Evolutionary conservation across 2,888 invertebrate genomes (phyloP).

Genomic region (Macaria notata): DNA sequence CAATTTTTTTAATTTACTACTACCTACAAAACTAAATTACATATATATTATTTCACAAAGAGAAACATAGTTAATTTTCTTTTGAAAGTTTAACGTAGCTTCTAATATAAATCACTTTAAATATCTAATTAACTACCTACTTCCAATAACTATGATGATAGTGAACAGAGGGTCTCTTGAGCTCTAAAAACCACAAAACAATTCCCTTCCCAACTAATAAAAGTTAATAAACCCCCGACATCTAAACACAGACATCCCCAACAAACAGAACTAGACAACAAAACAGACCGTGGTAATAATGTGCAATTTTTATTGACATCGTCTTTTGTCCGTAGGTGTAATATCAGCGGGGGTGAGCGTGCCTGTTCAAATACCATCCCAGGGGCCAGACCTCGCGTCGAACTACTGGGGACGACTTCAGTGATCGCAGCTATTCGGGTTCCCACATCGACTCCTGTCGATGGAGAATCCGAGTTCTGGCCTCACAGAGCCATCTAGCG

Average conservation of each 20-base stretch:
- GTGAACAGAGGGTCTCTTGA: no score
- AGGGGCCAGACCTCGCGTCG: slow-evolving; percentile 88
- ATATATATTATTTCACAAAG: no score
- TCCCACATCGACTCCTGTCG: slow-evolving; percentile 88
- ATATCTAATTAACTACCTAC: no score
- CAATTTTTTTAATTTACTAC: no score
- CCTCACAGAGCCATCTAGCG: slow-evolving; percentile 71
- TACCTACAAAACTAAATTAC: no score
- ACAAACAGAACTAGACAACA: slow-evolving; percentile 19
- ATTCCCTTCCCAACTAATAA: no score
- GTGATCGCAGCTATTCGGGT: slow-evolving; percentile 96
- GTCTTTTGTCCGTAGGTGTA: slow-evolving; percentile 86
- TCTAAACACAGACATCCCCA: slow-evolving; percentile 12
- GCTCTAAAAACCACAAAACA: no score
- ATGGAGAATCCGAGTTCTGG: slow-evolving; percentile 82
- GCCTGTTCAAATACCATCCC: slow-evolving; percentile 95
- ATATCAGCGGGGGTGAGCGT: slow-evolving; percentile 96
- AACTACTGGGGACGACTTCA: slow-evolving; percentile 96
- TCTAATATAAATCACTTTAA: no score
- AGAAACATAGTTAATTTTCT: no score
- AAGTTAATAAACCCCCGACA: slow-evolving; percentile 1
- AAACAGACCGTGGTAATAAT: slow-evolving; percentile 29
- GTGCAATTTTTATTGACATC: slow-evolving; percentile 41
- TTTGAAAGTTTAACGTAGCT: no score
- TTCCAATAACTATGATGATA: no score